phyloP scores from a whole-genome alignment of 2,113 vertebrate species.

The Egretta garzetta region DNA sequence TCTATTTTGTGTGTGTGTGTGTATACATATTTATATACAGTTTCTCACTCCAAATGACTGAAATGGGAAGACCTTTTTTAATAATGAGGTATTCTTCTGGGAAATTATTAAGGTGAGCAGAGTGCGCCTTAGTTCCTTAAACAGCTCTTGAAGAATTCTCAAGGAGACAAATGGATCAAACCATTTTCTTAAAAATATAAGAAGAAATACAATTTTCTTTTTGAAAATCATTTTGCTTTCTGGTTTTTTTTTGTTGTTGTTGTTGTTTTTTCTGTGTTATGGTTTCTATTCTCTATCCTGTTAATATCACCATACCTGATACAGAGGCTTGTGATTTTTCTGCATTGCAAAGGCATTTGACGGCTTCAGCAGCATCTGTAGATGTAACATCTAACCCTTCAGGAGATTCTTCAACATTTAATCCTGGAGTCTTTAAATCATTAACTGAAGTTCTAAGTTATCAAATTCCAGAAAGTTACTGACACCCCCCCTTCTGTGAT shows the following conservation, averaged over 20 bases:
- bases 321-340: background rate
- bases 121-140: background rate
- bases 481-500: background rate
- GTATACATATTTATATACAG: background rate
- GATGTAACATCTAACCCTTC: background rate
- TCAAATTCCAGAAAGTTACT: background rate
- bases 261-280: background rate
- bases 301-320: background rate
- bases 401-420: background rate
- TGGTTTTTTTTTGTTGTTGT: background rate
- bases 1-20: background rate
- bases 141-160: background rate
- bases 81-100: background rate
- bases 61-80: background rate
- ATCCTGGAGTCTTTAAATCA: background rate
- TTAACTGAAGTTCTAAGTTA: background rate
- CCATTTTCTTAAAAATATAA: background rate
- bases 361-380: background rate
- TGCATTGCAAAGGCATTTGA: background rate
- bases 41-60: background rate
- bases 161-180: background rate
- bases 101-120: background rate
- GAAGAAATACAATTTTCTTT: background rate
- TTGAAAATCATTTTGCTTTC: fast-evolving
- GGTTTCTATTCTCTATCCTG: background rate